phyloP scores from a whole-genome alignment of 2,113 vertebrate species.

The Callorhinus ursinus region DNA sequence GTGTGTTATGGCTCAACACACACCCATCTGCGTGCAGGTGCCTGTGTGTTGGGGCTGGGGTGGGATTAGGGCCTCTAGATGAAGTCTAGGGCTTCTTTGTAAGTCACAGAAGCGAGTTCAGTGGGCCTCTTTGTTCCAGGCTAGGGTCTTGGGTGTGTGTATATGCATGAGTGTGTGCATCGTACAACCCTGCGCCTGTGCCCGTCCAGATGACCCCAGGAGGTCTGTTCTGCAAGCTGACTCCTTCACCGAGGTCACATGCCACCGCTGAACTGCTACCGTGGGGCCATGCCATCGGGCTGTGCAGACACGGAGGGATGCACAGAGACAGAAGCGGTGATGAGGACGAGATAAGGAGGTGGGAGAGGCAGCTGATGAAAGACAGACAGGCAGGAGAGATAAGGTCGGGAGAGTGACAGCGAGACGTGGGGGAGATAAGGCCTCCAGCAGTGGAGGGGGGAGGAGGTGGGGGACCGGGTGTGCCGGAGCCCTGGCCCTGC shows the following conservation, averaged over 20 bases:
- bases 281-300: not conserved
- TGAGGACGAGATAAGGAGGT: slow-evolving; percentile 10
- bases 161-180: accelerated
- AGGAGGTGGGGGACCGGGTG: accelerated
- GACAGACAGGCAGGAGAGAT: slow-evolving; percentile 53
- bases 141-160: not conserved
- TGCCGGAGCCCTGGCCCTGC: not conserved
- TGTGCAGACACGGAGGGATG: not conserved
- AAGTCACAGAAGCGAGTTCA: not conserved
- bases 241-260: slow-evolving; percentile 17
- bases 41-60: not conserved
- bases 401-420: slow-evolving; percentile 60
- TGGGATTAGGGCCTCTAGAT: not conserved
- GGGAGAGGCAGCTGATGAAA: slow-evolving; percentile 42
- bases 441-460: not conserved
- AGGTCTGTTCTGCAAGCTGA: not conserved
- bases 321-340: not conserved
- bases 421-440: slow-evolving; percentile 51
- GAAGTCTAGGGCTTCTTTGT: not conserved
- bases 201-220: not conserved
- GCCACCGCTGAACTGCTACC: accelerated
- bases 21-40: not conserved
- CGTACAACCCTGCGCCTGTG: not conserved
- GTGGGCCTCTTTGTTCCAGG: not conserved
- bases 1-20: not conserved